These are phyloP conservation scores for Moxostoma hubbsi DNA, from an alignment of 2,797 vertebrate genomes.

Conservation along the genomic window DNA sequence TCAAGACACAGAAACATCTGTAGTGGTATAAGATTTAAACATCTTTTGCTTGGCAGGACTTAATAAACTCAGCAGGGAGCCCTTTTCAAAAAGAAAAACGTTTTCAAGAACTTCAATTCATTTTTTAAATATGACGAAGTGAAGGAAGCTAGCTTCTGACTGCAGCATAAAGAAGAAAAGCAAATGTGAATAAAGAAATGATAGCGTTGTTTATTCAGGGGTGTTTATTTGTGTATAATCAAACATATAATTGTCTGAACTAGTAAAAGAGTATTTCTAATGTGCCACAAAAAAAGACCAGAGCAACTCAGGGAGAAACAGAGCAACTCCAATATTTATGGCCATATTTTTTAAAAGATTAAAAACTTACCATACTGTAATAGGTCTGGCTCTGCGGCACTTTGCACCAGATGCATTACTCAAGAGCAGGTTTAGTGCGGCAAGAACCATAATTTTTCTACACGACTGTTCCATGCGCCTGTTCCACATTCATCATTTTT, in stretches of 20 bases:
- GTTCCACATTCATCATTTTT: slow-evolving; percentile 82
- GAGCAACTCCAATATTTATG: slow-evolving; percentile 73
- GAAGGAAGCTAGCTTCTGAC: background rate
- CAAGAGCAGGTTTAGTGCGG: slow-evolving; percentile 75
- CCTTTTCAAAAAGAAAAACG: background rate
- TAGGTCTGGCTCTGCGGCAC: slow-evolving; percentile 79
- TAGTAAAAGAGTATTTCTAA: slow-evolving; percentile 13
- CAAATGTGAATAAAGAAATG: background rate
- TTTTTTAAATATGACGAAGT: background rate
- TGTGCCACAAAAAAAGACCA: slow-evolving; percentile 53
- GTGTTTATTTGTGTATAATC: slow-evolving; percentile 16
- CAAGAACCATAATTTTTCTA: slow-evolving; percentile 82
- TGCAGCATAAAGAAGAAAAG: background rate
- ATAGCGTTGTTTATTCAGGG: background rate
- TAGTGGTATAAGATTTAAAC: background rate
- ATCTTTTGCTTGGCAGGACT: background rate
- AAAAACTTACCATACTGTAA: slow-evolving; percentile 81
- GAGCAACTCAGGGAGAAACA: slow-evolving; percentile 55
- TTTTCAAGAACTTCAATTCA: background rate
- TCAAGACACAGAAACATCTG: background rate
- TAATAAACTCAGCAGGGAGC: background rate
- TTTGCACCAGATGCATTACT: slow-evolving; percentile 80
- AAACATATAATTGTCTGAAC: background rate
- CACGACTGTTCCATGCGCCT: slow-evolving; percentile 69
- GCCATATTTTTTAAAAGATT: slow-evolving; percentile 77